phyloP scores from a whole-genome alignment of 2,113 vertebrate species.

The Sceloporus undulatus region DNA sequence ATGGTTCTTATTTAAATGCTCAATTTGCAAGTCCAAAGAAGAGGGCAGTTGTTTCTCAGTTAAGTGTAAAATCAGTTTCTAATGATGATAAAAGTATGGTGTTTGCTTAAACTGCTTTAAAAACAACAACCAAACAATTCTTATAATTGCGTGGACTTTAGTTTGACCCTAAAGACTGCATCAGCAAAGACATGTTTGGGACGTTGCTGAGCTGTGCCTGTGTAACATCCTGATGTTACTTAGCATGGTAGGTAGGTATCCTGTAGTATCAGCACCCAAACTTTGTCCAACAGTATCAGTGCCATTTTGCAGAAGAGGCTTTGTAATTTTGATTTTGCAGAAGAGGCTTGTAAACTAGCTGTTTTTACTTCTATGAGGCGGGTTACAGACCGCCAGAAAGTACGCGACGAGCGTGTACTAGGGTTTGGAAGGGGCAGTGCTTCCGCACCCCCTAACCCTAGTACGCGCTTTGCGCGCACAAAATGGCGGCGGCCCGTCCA shows the following conservation, averaged over 20 bases:
- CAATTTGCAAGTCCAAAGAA: conserved; percentile 50
- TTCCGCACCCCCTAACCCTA: too few relatives aligned
- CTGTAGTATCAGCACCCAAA: background rate
- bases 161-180: background rate
- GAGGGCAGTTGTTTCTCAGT: conserved; percentile 50
- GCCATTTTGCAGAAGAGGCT: background rate
- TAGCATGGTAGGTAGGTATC: background rate
- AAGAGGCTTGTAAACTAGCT: background rate
- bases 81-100: conserved; percentile 24
- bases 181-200: background rate
- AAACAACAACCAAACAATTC: conserved; percentile 25
- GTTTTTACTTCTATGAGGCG: background rate
- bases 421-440: too few relatives aligned
- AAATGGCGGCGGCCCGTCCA: too few relatives aligned
- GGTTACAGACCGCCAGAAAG: too few relatives aligned
- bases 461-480: too few relatives aligned
- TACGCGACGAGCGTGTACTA: too few relatives aligned
- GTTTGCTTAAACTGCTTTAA: conserved; percentile 27
- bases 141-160: background rate
- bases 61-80: conserved; percentile 48
- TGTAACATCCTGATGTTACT: background rate
- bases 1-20: conserved; percentile 53
- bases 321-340: background rate
- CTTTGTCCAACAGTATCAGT: background rate
- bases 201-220: background rate